phyloP scores from a whole-genome alignment of 2,797 vertebrate species.

The Acipenser transmontanus region DNA sequence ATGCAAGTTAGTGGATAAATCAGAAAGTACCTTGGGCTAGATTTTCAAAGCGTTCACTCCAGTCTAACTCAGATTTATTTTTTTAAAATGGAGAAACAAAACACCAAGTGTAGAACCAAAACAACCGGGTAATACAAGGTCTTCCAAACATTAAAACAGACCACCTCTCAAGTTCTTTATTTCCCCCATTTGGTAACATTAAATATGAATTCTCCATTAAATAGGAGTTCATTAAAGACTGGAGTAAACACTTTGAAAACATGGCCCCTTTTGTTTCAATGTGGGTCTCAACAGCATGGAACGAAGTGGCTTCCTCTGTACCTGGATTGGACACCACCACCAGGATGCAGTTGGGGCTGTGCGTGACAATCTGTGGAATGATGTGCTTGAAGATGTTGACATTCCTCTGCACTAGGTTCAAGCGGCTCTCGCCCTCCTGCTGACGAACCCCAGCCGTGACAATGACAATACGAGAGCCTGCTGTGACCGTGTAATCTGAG shows the following conservation, averaged over 20 bases:
- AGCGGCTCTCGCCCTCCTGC: constrained; percentile 90
- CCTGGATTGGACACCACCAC: constrained; percentile 95
- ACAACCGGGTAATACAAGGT: too few relatives aligned
- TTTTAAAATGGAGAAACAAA: too few relatives aligned
- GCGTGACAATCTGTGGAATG: constrained; percentile 82
- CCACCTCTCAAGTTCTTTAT: not conserved
- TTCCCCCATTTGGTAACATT: not conserved
- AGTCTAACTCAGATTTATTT: too few relatives aligned
- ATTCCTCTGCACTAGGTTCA: constrained; percentile 94
- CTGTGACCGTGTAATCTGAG: constrained; percentile 83
- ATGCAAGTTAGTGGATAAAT: too few relatives aligned
- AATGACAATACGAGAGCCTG: constrained; percentile 86
- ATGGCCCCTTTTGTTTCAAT: not conserved
- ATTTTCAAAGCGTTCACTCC: too few relatives aligned
- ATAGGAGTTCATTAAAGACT: not conserved
- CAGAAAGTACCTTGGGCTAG: too few relatives aligned
- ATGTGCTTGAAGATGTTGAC: constrained; percentile 92
- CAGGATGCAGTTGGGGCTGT: constrained; percentile 85
- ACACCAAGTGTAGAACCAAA: too few relatives aligned
- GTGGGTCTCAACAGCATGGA: too few relatives aligned
- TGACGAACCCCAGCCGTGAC: constrained; percentile 90
- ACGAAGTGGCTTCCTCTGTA: constrained; percentile 28
- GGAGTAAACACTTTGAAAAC: not conserved
- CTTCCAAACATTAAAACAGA: not conserved
- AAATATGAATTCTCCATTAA: not conserved